Evolutionary conservation across 2,797 vertebrate species (phyloP).

Genomic region (Momotus momota): DNA sequence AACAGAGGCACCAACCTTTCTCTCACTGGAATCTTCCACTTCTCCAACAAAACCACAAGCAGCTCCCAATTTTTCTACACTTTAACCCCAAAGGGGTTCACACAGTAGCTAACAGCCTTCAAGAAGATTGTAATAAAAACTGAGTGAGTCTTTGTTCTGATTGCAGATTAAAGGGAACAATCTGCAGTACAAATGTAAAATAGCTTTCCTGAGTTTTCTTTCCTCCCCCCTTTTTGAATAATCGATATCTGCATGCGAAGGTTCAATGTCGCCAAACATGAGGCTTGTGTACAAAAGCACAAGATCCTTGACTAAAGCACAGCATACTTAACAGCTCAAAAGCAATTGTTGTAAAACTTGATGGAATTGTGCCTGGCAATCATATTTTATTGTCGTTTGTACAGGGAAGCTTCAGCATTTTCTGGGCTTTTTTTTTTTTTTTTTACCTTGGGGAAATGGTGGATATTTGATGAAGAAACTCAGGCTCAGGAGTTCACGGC

Average conservation of each 20-base stretch:
- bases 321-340: conserved; percentile 75
- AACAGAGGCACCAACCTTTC: conserved; percentile 50
- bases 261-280: conserved; percentile 76
- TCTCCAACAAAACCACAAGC: conserved; percentile 66
- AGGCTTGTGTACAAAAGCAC: conserved; percentile 73
- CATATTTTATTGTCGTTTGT: conserved; percentile 71
- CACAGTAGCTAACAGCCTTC: conserved; percentile 46
- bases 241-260: conserved; percentile 62
- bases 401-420: conserved; percentile 62
- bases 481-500: conserved; percentile 59
- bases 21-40: conserved; percentile 63
- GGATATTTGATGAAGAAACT: conserved; percentile 65
- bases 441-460: conserved; percentile 39
- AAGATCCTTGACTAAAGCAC: conserved; percentile 76
- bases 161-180: conserved; percentile 69
- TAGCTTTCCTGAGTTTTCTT: conserved; percentile 60
- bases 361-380: conserved; percentile 68
- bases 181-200: conserved; percentile 47
- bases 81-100: conserved; percentile 58
- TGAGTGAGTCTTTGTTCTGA: conserved; percentile 53
- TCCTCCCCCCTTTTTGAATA: conserved; percentile 58
- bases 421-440: neutral
- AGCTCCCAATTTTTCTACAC: conserved; percentile 74
- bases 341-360: conserved; percentile 76
- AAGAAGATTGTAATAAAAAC: conserved; percentile 45